Conservation (phyloP, 2,797 vertebrate genomes). For the Eurystomus glaucurus region DNA sequence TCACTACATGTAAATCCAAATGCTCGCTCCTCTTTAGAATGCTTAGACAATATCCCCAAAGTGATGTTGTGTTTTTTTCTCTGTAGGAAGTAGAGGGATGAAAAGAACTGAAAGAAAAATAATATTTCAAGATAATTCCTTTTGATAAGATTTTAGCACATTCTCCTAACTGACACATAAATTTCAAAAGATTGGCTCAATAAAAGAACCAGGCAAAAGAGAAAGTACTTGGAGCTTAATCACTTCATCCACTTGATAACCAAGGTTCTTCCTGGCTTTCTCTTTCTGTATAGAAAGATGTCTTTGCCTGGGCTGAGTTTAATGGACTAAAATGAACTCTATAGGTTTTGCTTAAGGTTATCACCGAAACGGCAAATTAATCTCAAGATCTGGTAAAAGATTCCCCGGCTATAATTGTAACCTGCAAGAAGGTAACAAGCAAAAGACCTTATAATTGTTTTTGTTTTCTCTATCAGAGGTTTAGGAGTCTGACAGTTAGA, state of each 20-base stretch:
- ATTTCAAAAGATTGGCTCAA: background rate
- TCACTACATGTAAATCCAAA: background rate
- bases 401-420: background rate
- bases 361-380: background rate
- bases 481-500: background rate
- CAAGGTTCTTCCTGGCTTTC: background rate
- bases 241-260: background rate
- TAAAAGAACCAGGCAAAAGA: background rate
- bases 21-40: background rate
- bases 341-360: background rate
- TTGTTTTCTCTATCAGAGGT: background rate
- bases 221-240: background rate
- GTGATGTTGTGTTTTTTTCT: background rate
- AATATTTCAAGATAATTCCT: background rate
- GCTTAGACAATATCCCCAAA: fast-evolving
- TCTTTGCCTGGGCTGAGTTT: background rate
- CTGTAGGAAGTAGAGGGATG: background rate
- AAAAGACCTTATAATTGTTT: background rate
- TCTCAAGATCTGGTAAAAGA: background rate
- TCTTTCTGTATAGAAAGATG: background rate
- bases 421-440: background rate
- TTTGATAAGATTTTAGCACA: background rate
- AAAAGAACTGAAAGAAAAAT: background rate
- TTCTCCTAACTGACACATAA: background rate
- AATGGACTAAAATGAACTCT: background rate